Evolutionary conservation across 2,888 invertebrate genomes (phyloP), one percentile per base, ranked within the genome.

Genomic region (Axea sp.): DNA sequence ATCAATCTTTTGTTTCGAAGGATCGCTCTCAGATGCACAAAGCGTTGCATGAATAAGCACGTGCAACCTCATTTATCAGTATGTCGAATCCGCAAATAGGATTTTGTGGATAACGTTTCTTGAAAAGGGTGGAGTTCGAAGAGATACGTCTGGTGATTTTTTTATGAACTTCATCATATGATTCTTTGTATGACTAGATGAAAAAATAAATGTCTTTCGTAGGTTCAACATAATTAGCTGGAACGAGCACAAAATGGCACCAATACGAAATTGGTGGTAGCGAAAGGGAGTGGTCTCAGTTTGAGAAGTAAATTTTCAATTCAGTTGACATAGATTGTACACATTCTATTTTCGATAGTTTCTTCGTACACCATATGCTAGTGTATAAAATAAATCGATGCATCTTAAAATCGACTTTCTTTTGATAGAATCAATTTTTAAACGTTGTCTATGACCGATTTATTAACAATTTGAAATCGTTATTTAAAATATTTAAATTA

Each of bases 231-330:
- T 78, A 80, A 84, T 83, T 83, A 83, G 80, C 65, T 41, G 69
- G 68, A 73, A 76, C 77, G 73, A 80, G 82, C 82, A 83, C 79
- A 80, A 84, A 82, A 77, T 77, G 73, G 75, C 76, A 73, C 55
- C 41, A 31, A 68, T 71, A 72, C 75, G 69, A 71, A 51, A 45
- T 37, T 59, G 75, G 80, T 79, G 80, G 81, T 81, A 79, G 80
- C 77, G 45, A 55, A 71, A 74, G 79, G 83, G 82, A 81, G 82
- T 83, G 81, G 82, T 80, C 76, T 75, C 78, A 82, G 84, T 83
- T 85, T 85, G 82, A 80, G 77, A 82, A 82, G 81, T 76, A 57
- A 59, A 17, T 62, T 62, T 68, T 75, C 64, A 53, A 68, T 68
- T 41, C 60, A 57, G 72, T 11, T 51, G 17, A 19, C 24, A 55